Evolutionary conservation across 2,797 vertebrate species (phyloP).

Genomic region (Hyperoplus immaculatus): DNA sequence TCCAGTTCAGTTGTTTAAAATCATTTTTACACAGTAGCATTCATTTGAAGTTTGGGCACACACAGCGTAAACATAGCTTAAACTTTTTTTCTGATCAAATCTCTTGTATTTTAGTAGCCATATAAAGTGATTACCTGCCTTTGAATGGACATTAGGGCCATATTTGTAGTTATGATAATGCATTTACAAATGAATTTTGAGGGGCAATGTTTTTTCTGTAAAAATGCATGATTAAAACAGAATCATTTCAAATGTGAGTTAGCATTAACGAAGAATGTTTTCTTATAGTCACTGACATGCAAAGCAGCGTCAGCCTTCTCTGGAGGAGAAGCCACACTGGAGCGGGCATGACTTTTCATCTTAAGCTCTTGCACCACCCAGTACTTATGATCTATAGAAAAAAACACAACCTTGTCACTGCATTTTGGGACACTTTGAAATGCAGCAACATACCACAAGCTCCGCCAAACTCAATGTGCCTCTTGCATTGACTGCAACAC

Average conservation of each 20-base stretch:
- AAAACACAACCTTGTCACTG: constrained; percentile 68
- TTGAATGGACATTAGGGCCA: background rate
- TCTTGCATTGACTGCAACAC: constrained; percentile 65
- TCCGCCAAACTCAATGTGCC: constrained; percentile 48
- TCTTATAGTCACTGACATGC: constrained; percentile 68
- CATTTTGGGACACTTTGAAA: constrained; percentile 60
- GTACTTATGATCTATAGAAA: constrained; percentile 79
- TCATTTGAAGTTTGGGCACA: background rate
- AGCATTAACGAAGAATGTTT: constrained; percentile 67
- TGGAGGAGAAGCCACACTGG: constrained; percentile 74
- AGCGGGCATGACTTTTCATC: constrained; percentile 66
- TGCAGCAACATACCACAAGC: constrained; percentile 62
- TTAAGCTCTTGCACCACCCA: constrained; percentile 78
- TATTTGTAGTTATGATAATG: background rate
- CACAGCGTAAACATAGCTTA: background rate
- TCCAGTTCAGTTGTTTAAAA: background rate
- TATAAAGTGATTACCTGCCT: background rate
- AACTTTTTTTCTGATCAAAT: background rate
- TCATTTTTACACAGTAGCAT: background rate
- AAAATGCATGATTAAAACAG: background rate
- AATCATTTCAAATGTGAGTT: background rate
- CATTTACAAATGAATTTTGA: background rate
- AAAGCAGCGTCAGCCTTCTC: constrained; percentile 75
- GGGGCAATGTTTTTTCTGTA: background rate
- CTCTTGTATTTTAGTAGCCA: background rate